Conservation (phyloP, 2,888 invertebrate genomes). For the Drosophila borborema region DNA sequence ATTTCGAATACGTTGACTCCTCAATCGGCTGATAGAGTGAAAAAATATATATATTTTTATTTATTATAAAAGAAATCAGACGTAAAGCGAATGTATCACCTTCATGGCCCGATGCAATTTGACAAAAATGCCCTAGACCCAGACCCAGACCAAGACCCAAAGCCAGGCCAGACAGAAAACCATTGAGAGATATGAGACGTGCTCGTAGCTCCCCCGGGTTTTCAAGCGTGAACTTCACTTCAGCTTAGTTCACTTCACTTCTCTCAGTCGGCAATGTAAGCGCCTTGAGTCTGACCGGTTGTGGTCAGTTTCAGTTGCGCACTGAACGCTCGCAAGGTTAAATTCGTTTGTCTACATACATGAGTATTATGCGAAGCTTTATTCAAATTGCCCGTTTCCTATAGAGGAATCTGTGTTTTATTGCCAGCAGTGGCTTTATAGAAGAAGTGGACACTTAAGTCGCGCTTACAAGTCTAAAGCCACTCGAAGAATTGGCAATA, state of each 20-base stretch:
- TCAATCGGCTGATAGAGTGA: slow-evolving; percentile 13
- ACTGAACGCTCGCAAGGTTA: slow-evolving; percentile 66
- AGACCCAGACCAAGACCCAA: slow-evolving; percentile 48
- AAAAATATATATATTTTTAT: slow-evolving; percentile 1
- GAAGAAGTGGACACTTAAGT: slow-evolving; percentile 26
- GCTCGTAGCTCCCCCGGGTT: slow-evolving; percentile 28
- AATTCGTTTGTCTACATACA: slow-evolving; percentile 2
- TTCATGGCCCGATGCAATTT: slow-evolving; percentile 52
- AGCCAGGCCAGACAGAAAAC: slow-evolving; percentile 23
- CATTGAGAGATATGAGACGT: slow-evolving; percentile 15
- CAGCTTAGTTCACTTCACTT: slow-evolving; percentile 40
- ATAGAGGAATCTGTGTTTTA: slow-evolving; percentile 29
- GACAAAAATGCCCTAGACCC: slow-evolving; percentile 45
- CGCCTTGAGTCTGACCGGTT: slow-evolving; percentile 73
- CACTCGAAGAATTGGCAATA: slow-evolving; percentile 44
- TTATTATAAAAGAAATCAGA: slow-evolving; percentile 19
- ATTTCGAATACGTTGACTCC: slow-evolving; percentile 38
- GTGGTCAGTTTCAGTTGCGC: slow-evolving; percentile 63
- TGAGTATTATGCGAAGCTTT: slow-evolving; percentile 26
- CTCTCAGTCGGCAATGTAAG: slow-evolving; percentile 53
- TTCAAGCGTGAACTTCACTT: slow-evolving; percentile 62
- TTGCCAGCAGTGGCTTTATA: slow-evolving; percentile 37
- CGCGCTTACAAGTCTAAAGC: slow-evolving; percentile 24
- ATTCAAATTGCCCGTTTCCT: slow-evolving; percentile 67
- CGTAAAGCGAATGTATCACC: slow-evolving; percentile 26